Base-by-base conservation (phyloP, 2,888 invertebrate genomes). In the Heteropelma amictum region DNA sequence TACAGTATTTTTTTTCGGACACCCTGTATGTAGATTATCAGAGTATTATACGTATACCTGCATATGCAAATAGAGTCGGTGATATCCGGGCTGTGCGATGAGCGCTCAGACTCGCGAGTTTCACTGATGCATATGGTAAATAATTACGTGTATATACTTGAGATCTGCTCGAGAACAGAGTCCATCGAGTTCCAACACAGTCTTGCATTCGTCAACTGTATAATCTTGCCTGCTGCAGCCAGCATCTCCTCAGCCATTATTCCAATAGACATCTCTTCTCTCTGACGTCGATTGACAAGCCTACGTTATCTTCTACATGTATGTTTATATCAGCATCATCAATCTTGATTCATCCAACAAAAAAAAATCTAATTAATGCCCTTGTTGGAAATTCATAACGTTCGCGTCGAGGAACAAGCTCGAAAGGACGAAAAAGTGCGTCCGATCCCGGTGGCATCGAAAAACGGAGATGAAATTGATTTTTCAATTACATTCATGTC, bases 31-130 rank as follows among this genome's bases (percentile, higher is more conserved):
- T n/a, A n/a, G n/a, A n/a, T n/a, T n/a, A n/a, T n/a, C n/a, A 2
- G 8, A 3, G 47, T 40, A 28, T 49, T 21, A 28, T 28, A 40
- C 33, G 28, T 38, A 49, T 38, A 14, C 65, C 21, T 63, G 61
- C 61, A 51, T 68, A 71, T 75, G 67, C 51, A 75, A 75, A 75
- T 75, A 54, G 26, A 28, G 21, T 30, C 42, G 40, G 21, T 70
- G 65, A 63, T 75, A 67, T 63, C 45, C 58, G 71, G 63, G 42
- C 68, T 72, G 60, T 71, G 51, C 49, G 40, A 35, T 40, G 58
- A 68, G 60, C 61, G 56, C 49, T 51, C 33, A 75, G 56, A 61
- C 71, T 71, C 42, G 23, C 19, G 68, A 76, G 75, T 71, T 72
- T 63, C 56, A 38, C 38, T 38, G 12, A 38, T 1, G 6, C 38